Evolutionary conservation across 1,140 invertebrate species (phyloP).

Genomic region (Leucophenga varia): DNA sequence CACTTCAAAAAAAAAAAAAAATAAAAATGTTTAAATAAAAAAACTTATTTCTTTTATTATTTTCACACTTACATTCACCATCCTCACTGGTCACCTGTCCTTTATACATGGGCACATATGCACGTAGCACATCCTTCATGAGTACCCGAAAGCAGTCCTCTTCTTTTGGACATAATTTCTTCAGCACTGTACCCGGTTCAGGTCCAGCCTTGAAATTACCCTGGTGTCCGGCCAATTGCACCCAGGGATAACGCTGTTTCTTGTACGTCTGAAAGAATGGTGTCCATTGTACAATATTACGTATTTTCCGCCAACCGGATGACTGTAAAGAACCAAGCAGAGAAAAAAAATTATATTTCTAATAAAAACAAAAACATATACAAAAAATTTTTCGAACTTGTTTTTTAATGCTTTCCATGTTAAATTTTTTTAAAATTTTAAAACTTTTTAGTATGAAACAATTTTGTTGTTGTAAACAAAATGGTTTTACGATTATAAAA

Average conservation of each 20-base stretch:
- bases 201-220: slow-evolving; percentile 93
- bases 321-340: slow-evolving; percentile 66
- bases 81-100: slow-evolving; percentile 78
- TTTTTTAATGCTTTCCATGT: too few species aligned
- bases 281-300: slow-evolving; percentile 93
- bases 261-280: slow-evolving; percentile 97
- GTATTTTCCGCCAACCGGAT: slow-evolving; percentile 88
- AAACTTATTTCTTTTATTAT: neutral
- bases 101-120: slow-evolving; percentile 90
- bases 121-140: slow-evolving; percentile 83
- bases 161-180: slow-evolving; percentile 88
- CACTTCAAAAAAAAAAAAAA: slow-evolving; percentile 36
- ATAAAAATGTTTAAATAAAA: neutral
- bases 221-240: slow-evolving; percentile 90
- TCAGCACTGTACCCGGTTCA: slow-evolving; percentile 89
- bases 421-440: slow-evolving; percentile 1
- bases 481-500: too few species aligned
- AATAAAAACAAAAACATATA: too few species aligned
- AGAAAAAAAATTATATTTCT: neutral
- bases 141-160: slow-evolving; percentile 82
- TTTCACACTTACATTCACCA: slow-evolving; percentile 72
- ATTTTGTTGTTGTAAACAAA: too few species aligned
- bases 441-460: neutral
- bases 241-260: slow-evolving; percentile 93
- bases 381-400: too few species aligned